Conservation (phyloP, 2,888 invertebrate genomes). For the Calameuta idolon region DNA sequence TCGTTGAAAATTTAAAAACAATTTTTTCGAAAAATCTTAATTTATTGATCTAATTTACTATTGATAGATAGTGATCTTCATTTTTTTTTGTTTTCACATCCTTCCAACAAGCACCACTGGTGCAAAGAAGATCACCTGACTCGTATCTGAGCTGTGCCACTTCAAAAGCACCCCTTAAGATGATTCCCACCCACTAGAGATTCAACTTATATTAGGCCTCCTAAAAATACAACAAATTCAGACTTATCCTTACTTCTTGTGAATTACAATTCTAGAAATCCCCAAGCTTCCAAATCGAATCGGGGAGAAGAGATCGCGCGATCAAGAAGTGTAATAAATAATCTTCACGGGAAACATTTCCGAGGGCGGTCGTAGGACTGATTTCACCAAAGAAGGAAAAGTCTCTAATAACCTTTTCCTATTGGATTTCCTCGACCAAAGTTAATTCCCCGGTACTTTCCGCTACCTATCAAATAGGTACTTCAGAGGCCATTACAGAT, state of each 20-base stretch:
- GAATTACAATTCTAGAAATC: not conserved
- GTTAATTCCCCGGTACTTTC: not conserved
- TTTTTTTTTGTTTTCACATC: too few relatives aligned
- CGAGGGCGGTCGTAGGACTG: not conserved
- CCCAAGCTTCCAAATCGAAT: not conserved
- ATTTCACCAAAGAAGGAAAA: not conserved
- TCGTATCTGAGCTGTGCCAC: not conserved
- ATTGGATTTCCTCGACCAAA: not conserved
- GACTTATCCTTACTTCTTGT: not conserved
- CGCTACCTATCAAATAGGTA: not conserved
- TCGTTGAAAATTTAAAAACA: too few relatives aligned
- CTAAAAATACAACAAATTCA: not conserved
- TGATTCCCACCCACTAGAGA: not conserved
- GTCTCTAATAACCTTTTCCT: not conserved
- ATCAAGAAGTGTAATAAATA: not conserved
- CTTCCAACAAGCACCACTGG: too few relatives aligned
- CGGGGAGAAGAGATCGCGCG: not conserved
- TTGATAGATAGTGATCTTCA: too few relatives aligned
- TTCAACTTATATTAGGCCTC: not conserved
- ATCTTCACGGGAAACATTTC: not conserved
- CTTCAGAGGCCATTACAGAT: not conserved
- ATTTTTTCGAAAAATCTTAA: too few relatives aligned
- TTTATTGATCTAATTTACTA: too few relatives aligned
- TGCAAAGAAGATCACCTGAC: too few relatives aligned
- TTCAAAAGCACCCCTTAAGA: not conserved